Evolutionary conservation across 1,140 invertebrate genomes (phyloP).

Genomic region (Drosophila bipectinata): DNA sequence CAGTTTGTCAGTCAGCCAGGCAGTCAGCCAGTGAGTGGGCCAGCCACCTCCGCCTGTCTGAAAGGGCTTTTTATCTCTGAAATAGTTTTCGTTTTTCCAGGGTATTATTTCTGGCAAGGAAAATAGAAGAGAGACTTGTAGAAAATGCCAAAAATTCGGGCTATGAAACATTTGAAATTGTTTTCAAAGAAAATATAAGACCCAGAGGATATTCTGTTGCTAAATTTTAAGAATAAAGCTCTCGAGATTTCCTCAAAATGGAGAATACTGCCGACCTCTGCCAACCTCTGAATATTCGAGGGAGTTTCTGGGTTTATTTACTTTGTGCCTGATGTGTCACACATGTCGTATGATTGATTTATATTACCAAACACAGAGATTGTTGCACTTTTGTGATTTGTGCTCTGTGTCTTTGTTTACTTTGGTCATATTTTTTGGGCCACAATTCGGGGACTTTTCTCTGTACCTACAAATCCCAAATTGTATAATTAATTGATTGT

Average conservation of each 20-base stretch:
- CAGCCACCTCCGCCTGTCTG: conserved; percentile 21
- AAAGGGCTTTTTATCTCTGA: conserved; percentile 40
- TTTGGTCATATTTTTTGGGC: conserved; percentile 6
- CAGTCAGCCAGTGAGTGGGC: conserved; percentile 8
- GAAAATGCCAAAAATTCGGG: not conserved
- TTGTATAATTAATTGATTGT: conserved; percentile 46
- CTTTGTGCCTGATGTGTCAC: conserved; percentile 44
- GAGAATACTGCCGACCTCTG: not conserved
- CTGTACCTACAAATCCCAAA: conserved; percentile 2
- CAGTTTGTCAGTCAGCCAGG: conserved; percentile 54
- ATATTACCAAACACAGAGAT: conserved; percentile 44
- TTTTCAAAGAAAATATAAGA: not conserved
- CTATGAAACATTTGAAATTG: too few species aligned
- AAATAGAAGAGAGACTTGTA: not conserved
- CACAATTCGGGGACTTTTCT: conserved; percentile 13
- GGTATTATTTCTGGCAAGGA: not conserved
- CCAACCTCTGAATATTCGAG: not conserved
- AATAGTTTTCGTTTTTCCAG: conserved; percentile 24
- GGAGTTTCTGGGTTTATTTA: conserved; percentile 31
- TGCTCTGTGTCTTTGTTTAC: conserved; percentile 1
- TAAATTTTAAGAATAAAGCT: not conserved
- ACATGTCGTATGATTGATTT: conserved; percentile 75
- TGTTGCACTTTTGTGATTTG: conserved; percentile 47
- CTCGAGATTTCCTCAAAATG: not conserved
- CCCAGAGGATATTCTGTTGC: not conserved